Evolutionary conservation across 2,797 vertebrate genomes (phyloP), one percentile per base, ranked within the genome.

Genomic region (Picus viridis): DNA sequence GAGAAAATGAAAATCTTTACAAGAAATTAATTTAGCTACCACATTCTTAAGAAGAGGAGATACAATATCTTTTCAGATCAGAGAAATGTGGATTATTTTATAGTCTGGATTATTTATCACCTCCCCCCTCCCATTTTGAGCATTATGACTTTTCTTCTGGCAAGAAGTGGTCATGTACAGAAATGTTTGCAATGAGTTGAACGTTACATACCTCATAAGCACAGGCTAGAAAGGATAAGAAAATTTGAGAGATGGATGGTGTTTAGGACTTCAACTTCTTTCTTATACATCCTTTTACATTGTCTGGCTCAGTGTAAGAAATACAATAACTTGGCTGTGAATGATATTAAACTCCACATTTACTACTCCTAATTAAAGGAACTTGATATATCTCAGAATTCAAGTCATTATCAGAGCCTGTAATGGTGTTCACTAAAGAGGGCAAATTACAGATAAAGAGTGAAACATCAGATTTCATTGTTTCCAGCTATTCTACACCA

Each of bases 1-100:
- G 77, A 80, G 61, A 88, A 79, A 88, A 86, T 69, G 20, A 72
- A 90, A 92, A 73, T 86, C 24, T 73, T 80, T 81, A 23, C 47
- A 70, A 67, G 83, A 88, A 86, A 58, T 80, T 16, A 88, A 39
- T 85, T 43, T 36, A 79, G 47, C 41, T 67, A 49, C 53, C 17
- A 47, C 29, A 26, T 10, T 78, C 26, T 26, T 34, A 71, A 79
- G n/a, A 70, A 62, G 26, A 30, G 65, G 27, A 34, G 32, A 26
- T 30, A 27, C 6, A 65, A 27, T 86, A 72, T 36, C 57, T 88
- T 13, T 80, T 83, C 23, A 43, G 65, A 49, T 87, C 47, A 39
- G 61, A 61, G 69, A 90, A 76, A 36, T 69, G 32, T 29, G 20
- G 24, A 26, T 85, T 81, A 16, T 34, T 87, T 63, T 74, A 69